These are phyloP conservation scores for Aproaerema taeniolella DNA, from an alignment of 2,888 invertebrate species.

Conservation along the genomic window DNA sequence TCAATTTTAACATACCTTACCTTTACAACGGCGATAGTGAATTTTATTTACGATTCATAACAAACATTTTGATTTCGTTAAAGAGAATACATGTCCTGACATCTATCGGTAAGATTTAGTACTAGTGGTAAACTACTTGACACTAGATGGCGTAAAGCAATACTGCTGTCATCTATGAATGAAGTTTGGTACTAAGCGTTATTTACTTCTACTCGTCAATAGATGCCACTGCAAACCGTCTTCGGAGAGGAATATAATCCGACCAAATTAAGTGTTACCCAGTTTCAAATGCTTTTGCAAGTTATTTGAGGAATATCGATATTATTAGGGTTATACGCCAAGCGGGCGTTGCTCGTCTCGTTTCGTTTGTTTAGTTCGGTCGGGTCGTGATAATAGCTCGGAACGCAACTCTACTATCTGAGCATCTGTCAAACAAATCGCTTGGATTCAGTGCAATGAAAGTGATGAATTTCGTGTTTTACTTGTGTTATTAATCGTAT, in stretches of 20 bases:
- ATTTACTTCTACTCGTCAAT: conserved; percentile 21
- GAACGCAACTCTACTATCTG: conserved; percentile 50
- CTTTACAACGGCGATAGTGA: too few species aligned
- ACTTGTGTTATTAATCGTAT: conserved; percentile 32
- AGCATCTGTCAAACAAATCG: conserved; percentile 60
- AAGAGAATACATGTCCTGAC: not conserved
- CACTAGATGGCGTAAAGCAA: conserved; percentile 1
- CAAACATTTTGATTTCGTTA: too few species aligned
- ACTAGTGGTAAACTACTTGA: conserved; percentile 3
- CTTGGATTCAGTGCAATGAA: conserved; percentile 37
- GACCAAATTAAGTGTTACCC: too few species aligned
- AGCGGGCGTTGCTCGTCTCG: conserved; percentile 40
- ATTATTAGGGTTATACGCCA: too few species aligned
- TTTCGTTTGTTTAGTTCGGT: conserved; percentile 45
- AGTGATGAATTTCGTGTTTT: conserved; percentile 39
- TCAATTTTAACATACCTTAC: too few species aligned
- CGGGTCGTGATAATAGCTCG: conserved; percentile 51
- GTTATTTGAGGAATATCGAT: too few species aligned
- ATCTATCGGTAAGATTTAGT: not conserved
- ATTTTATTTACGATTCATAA: too few species aligned
- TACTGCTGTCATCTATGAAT: not conserved
- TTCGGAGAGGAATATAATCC: too few species aligned
- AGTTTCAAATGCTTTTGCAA: too few species aligned
- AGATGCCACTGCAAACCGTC: conserved; percentile 23
- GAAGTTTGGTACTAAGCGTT: not conserved